Base-by-base conservation (phyloP, 2,888 invertebrate genomes). In the Sipha maydis region DNA sequence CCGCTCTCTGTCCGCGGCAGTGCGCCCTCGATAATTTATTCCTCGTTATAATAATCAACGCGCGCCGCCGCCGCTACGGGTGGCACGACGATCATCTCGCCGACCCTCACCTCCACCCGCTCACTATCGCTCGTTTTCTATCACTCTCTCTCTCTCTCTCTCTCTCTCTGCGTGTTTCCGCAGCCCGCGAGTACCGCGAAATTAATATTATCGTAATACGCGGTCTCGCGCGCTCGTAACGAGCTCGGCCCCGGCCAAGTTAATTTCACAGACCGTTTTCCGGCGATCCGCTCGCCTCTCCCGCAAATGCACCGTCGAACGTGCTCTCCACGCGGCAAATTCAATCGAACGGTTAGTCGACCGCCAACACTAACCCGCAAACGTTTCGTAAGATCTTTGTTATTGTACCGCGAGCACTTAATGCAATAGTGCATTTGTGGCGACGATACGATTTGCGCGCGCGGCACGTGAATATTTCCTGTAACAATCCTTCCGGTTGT, bases 21-120 rank as follows among this genome's bases (percentile, higher is more conserved):
- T 5, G n/a, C 86, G 69, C 19, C n/a, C 28, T 21, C 86, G 56
- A 88, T 88, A 88, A 88, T 88, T 82, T 75, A 88, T 88, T 88
- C 75, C 71, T 80, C 79, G 86, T 73, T 79, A 79, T 54, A 11
- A 5, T n/a, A 5, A 61, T 67, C 8, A n/a, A 71, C 54, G 11
- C 25, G 21, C 61, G 4, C 61, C 82, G 48, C 67, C 48, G 41
- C 25, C 9, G 41, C 69, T 9, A 17, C 71, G 71, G 48, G 71
- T 17, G 83, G 80, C 28, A 71, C 71, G 69, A 83, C 75, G n/a
- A 85, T 85, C 71, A 54, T 11, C 85, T 11, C 85, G 25, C 67
- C 67, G 34, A 78, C 67, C 34, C 61, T 41, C 5, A 28, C 5
- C 76, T 28, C 28, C 76, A 11, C 1, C 76, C 38, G n/a, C n/a